These are phyloP conservation scores for Bathynomus jamesi DNA, from an alignment of 1,140 invertebrate genomes.

Conservation along the genomic window DNA sequence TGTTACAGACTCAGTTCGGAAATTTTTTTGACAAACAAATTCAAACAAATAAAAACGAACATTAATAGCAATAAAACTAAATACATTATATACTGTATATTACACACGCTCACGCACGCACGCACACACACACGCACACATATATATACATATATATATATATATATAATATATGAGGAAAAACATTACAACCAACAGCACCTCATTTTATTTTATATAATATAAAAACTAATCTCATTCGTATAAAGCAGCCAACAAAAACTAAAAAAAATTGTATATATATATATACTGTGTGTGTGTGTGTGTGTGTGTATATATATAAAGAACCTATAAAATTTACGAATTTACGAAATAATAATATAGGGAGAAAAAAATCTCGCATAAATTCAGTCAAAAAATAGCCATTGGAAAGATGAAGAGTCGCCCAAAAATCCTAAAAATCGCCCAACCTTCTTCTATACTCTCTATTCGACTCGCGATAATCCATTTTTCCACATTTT, in stretches of 20 bases:
- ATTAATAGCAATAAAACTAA: too few relatives aligned
- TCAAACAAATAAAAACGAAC: too few relatives aligned
- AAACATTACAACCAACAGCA: neutral
- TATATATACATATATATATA: neutral
- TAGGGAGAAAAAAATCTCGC: neutral
- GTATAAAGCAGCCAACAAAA: neutral
- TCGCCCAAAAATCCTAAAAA: neutral
- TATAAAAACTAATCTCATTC: neutral
- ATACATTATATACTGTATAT: too few relatives aligned
- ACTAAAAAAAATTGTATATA: neutral
- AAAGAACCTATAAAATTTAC: neutral
- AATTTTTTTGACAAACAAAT: too few relatives aligned
- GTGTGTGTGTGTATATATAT: too few relatives aligned
- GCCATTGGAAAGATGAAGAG: neutral
- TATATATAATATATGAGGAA: neutral
- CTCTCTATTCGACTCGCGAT: neutral
- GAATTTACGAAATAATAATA: neutral
- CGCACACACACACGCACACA: too few relatives aligned
- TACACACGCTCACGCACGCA: too few relatives aligned
- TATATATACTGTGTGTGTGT: too few relatives aligned
- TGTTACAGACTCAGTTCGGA: too few relatives aligned
- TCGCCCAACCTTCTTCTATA: neutral
- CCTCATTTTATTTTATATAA: neutral
- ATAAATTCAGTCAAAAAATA: neutral
- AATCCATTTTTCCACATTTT: neutral